These are phyloP conservation scores for Leptinotarsa texana DNA, from an alignment of 1,140 invertebrate species.

Conservation along the genomic window DNA sequence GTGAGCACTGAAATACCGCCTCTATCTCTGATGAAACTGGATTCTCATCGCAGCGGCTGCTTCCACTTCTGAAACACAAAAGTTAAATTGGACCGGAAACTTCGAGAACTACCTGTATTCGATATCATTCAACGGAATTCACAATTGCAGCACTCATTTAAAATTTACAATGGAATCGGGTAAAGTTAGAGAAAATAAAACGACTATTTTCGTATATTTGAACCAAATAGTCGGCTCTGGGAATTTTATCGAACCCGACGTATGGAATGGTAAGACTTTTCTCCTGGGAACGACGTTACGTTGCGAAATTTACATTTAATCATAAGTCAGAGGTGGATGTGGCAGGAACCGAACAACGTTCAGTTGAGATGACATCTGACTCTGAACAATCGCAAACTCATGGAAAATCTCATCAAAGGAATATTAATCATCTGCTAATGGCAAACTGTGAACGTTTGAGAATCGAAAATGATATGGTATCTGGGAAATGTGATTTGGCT, in stretches of 20 bases:
- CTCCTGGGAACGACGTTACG: not conserved
- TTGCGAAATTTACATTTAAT: conserved; percentile 1
- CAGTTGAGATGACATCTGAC: not conserved
- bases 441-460: too few species aligned
- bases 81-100: conserved; percentile 8
- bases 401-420: not conserved
- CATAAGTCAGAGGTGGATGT: not conserved
- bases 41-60: not conserved
- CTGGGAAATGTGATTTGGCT: too few species aligned
- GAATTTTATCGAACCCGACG: not conserved
- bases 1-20: not conserved
- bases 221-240: not conserved
- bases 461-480: too few species aligned
- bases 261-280: not conserved
- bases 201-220: conserved; percentile 4
- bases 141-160: conserved; percentile 5
- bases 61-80: not conserved
- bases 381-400: not conserved
- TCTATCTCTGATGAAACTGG: not conserved
- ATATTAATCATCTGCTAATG: not conserved
- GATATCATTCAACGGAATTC: conserved; percentile 3
- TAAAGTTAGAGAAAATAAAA: not conserved
- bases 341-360: not conserved
- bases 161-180: conserved; percentile 4
- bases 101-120: not conserved